Conservation (phyloP, 2,888 invertebrate genomes). For the Yponomeuta cagnagella region DNA sequence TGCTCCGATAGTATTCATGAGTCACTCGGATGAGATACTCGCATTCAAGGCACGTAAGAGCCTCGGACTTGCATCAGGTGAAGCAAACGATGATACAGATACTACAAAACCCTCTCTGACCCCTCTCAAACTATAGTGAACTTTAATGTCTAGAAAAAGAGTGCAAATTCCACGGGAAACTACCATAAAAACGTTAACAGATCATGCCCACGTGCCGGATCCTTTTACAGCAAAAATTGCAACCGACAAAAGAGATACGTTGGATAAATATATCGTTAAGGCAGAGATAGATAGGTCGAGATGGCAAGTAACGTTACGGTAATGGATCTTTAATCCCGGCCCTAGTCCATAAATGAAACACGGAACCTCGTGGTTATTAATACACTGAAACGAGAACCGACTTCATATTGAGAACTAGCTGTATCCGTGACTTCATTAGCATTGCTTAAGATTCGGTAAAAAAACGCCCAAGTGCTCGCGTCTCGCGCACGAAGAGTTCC, state of each 20-base stretch:
- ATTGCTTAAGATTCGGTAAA: no score
- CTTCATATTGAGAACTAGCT: no score
- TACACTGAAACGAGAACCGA: no score
- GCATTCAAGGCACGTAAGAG: slow-evolving; percentile 48
- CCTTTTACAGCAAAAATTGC: slow-evolving; percentile 13
- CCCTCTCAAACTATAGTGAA: neutral
- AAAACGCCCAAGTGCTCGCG: no score
- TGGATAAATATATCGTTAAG: slow-evolving; percentile 10
- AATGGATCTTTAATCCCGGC: neutral
- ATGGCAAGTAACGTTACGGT: slow-evolving; percentile 2
- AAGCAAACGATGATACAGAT: slow-evolving; percentile 51
- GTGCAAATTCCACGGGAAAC: neutral
- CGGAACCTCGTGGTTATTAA: no score
- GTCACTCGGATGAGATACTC: slow-evolving; percentile 25
- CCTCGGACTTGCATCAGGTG: slow-evolving; percentile 47
- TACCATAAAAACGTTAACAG: neutral
- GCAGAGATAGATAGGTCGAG: slow-evolving; percentile 8
- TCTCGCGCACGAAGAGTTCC: no score
- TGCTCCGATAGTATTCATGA: slow-evolving; percentile 16
- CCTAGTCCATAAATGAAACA: no score
- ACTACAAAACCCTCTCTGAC: slow-evolving; percentile 1
- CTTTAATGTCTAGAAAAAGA: neutral
- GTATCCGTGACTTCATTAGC: no score
- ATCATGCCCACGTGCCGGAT: slow-evolving; percentile 36
- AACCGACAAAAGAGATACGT: slow-evolving; percentile 13